These are phyloP conservation scores for Nasonia vitripennis DNA, from an alignment of 1,140 invertebrate species.

Conservation along the genomic window DNA sequence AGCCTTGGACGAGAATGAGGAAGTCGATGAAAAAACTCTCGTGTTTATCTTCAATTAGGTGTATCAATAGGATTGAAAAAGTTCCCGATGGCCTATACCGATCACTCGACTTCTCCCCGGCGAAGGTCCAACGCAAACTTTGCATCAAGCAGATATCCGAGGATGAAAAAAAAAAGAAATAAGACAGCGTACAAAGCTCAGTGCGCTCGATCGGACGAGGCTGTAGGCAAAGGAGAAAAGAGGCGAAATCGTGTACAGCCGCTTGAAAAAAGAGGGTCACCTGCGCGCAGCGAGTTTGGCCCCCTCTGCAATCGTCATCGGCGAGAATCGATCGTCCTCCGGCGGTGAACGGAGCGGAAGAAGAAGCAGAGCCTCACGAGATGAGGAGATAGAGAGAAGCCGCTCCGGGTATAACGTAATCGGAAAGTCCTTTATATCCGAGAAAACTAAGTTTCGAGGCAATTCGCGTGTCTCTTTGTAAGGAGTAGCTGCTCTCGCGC, in stretches of 20 bases:
- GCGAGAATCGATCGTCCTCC: constrained; percentile 46
- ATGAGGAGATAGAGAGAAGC: constrained; percentile 56
- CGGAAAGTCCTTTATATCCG: constrained; percentile 73
- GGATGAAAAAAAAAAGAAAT: not conserved
- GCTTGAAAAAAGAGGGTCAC: not conserved
- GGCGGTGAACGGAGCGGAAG: constrained; percentile 45
- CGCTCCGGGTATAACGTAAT: constrained; percentile 68
- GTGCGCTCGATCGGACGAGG: too few relatives aligned
- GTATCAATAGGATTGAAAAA: not conserved
- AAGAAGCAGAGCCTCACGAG: constrained; percentile 36
- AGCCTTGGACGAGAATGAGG: not conserved
- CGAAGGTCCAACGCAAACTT: not conserved
- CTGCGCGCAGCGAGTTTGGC: constrained; percentile 1
- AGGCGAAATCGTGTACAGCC: not conserved
- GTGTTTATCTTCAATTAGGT: not conserved
- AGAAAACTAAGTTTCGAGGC: constrained; percentile 73
- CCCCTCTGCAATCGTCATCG: constrained; percentile 33
- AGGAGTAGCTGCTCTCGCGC: constrained; percentile 60
- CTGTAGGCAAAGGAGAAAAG: not conserved
- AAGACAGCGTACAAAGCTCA: not conserved
- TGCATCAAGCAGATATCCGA: not conserved
- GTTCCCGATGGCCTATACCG: not conserved
- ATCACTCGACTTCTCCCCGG: not conserved
- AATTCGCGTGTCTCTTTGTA: constrained; percentile 75
- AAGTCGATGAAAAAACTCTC: not conserved